Conservation (phyloP, 1,140 invertebrate species). For the Leucophenga varia region DNA sequence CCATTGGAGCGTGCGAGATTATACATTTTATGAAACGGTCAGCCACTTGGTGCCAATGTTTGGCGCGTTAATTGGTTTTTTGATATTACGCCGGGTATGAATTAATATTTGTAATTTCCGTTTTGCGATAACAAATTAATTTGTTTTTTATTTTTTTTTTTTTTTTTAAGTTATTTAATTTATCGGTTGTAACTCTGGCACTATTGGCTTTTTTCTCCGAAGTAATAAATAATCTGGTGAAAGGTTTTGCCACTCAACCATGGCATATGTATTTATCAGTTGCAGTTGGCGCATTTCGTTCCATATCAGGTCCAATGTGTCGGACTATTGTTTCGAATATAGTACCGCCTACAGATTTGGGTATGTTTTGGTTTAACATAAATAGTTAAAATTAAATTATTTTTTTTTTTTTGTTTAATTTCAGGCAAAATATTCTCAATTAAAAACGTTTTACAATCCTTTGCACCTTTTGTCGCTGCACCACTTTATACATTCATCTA, state of each 20-base stretch:
- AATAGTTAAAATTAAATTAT: not conserved
- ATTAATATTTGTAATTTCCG: not conserved
- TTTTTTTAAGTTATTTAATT: conserved; percentile 32
- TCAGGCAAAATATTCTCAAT: conserved; percentile 65
- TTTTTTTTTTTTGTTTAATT: conserved; percentile 1
- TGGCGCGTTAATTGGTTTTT: conserved; percentile 59
- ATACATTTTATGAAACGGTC: conserved; percentile 60
- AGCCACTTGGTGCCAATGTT: conserved; percentile 58
- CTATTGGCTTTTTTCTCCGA: conserved; percentile 49
- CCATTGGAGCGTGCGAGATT: conserved; percentile 66
- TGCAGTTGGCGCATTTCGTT: conserved; percentile 59
- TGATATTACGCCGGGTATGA: conserved; percentile 58
- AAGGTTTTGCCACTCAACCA: conserved; percentile 60
- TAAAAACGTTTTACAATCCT: conserved; percentile 64
- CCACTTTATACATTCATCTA: conserved; percentile 67
- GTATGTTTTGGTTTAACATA: conserved; percentile 53
- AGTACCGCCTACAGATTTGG: conserved; percentile 65
- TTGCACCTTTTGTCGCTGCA: conserved; percentile 63
- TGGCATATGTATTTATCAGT: conserved; percentile 67
- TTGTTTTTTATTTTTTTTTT: not conserved
- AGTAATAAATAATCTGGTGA: conserved; percentile 56
- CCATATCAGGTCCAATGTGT: conserved; percentile 63
- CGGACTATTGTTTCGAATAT: conserved; percentile 68
- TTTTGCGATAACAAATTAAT: no score
- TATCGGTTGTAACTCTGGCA: conserved; percentile 45